Evolutionary conservation across 2,113 vertebrate species (phyloP).

Genomic region (Tragelaphus buxtoni): DNA sequence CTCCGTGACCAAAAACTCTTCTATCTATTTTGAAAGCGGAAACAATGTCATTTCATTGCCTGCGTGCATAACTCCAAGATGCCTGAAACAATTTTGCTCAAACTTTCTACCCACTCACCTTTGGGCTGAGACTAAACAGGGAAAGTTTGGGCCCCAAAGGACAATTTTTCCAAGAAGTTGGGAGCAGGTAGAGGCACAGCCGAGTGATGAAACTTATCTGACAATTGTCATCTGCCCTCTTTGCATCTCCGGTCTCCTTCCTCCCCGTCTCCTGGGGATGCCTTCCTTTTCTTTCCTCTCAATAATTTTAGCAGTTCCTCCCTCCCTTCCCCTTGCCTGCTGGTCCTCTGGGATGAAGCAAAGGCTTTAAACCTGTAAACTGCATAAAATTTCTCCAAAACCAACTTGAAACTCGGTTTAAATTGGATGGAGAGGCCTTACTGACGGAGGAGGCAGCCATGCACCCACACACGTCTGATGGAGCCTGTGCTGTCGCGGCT

Average conservation of each 20-base stretch:
- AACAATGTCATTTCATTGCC: constrained; percentile 37
- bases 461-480: background rate
- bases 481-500: rapidly evolving
- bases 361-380: constrained; percentile 62
- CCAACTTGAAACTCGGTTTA: constrained; percentile 57
- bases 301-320: constrained; percentile 42
- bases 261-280: constrained; percentile 53
- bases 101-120: constrained; percentile 61
- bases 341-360: constrained; percentile 63
- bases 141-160: constrained; percentile 67
- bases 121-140: constrained; percentile 43
- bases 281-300: constrained; percentile 25
- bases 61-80: constrained; percentile 24
- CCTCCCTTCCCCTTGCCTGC: constrained; percentile 66
- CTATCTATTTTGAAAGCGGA: constrained; percentile 40
- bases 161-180: constrained; percentile 47
- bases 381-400: constrained; percentile 59
- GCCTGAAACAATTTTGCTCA: constrained; percentile 51
- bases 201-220: constrained; percentile 36
- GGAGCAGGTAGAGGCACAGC: background rate
- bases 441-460: background rate
- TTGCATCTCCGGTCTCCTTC: constrained; percentile 32
- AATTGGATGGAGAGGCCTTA: constrained; percentile 20
- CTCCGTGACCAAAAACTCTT: constrained; percentile 1
- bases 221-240: constrained; percentile 47